Evolutionary conservation across 2,113 vertebrate species (phyloP), one percentile per base, ranked within the genome.

Genomic region (Mastomys coucha): DNA sequence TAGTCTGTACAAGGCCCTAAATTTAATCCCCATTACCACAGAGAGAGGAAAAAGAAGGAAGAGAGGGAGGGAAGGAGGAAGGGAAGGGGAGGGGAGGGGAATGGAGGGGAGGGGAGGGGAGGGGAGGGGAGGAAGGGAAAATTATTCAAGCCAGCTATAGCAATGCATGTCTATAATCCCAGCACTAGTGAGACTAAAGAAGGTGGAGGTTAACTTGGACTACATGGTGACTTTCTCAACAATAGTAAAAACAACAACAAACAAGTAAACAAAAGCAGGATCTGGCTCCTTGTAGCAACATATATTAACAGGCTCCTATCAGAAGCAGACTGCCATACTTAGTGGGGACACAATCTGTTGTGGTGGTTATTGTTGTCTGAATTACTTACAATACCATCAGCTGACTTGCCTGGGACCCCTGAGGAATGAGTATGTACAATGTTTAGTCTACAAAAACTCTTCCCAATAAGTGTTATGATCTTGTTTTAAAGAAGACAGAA

Each of bases 401-500:
- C 85, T 69, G 72, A 77, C 28, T 73, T 92, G 7, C 45, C 73
- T 22, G 63, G 65, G 42, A 36, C 39, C 92, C 88, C 60, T 60
- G n/a, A 95, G 16, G 11, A 58, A 17, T 45, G 45, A 14, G 63
- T 19, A 45, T 0, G 13, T 10, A 19, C n/a, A 77, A 80, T 5
- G 22, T 49, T 88, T 76, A 69, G 77, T 63, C 45, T 19, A 75
- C 16, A 75, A 58, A 76, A 92, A 82, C 11, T 93, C 12, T 42
- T 78, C 49, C 60, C 11, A 45, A 31, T 31, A 80, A 72, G 28
- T 26, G 14, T 36, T 85, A 45, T 78, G 72, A 4, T 53, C 39
- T 63, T 45, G 84, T 82, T 93, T 88, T 67, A 78, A 75, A 86
- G 76, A 92, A 24, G 39, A 81, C 65, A 91, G 51, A 85, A 51